Evolutionary conservation across 2,113 vertebrate genomes (phyloP).

Genomic region (Gymnogyps californianus): DNA sequence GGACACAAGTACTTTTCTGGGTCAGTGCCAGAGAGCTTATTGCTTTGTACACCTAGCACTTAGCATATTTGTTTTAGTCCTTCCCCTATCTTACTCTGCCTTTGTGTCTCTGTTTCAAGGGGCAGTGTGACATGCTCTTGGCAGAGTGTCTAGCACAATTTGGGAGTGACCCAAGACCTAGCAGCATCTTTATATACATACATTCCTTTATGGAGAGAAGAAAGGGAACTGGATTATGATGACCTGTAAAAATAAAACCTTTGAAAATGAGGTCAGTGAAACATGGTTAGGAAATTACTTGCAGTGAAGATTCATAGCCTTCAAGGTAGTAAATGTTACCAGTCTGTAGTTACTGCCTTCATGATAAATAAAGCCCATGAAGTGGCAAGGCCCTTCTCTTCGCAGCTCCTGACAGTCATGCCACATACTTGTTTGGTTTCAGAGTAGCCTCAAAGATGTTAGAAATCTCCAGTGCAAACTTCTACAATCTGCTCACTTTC

Average conservation of each 20-base stretch:
- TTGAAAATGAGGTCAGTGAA: conserved; percentile 12
- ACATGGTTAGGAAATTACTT: not conserved
- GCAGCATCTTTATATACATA: not conserved
- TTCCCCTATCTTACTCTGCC: not conserved
- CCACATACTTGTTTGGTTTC: not conserved
- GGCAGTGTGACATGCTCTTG: not conserved
- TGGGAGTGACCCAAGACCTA: not conserved
- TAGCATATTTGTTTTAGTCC: not conserved
- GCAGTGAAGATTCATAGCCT: not conserved
- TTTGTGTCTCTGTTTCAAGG: not conserved
- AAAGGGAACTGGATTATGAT: not conserved
- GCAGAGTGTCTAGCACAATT: not conserved
- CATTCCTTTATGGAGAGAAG: not conserved
- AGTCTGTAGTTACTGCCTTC: not conserved
- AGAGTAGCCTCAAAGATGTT: not conserved
- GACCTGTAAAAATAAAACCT: conserved; percentile 36
- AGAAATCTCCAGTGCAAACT: not conserved
- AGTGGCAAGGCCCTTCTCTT: not conserved
- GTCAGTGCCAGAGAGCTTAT: not conserved
- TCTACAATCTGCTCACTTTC: not conserved
- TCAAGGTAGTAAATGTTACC: not conserved
- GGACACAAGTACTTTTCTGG: not conserved
- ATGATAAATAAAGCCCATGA: not conserved
- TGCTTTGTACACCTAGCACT: not conserved
- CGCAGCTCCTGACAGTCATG: not conserved